A percentile compares a stretch with the other conserved stretches of the same genome.
These are phyloP conservation scores for Baronia brevicornis DNA, from an alignment of 2,888 invertebrate genomes.

Conservation along the genomic window DNA sequence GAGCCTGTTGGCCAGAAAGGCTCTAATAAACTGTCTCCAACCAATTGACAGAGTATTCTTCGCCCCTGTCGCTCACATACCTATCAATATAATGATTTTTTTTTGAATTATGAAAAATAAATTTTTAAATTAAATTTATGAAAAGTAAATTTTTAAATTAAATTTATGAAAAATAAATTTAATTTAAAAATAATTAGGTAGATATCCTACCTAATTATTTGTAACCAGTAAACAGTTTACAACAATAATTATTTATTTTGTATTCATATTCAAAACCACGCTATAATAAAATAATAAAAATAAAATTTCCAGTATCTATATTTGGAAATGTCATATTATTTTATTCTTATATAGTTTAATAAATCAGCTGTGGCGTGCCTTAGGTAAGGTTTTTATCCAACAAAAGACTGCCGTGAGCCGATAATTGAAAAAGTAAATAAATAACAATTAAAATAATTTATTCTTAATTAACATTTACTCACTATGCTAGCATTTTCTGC, in stretches of 20 bases:
- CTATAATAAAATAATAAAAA: no score
- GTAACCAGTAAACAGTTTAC: no score
- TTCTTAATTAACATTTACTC: constrained; percentile 37
- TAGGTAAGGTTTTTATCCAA: no score
- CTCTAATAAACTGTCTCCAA: constrained; percentile 97
- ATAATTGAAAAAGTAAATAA: no score
- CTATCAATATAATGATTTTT: constrained; percentile 22
- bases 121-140: constrained; percentile 34
- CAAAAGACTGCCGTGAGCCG: no score
- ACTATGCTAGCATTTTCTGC: constrained; percentile 96
- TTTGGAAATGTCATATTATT: no score
- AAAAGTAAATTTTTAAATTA: background rate
- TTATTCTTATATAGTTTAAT: no score
- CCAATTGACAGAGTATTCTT: constrained; percentile 89
- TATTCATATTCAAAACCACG: no score
- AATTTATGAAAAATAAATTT: constrained; percentile 30
- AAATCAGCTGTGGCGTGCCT: background rate
- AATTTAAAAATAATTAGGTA: no score
- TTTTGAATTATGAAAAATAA: background rate
- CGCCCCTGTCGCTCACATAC: constrained; percentile 78
- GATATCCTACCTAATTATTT: no score
- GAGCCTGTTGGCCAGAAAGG: constrained; percentile 99
- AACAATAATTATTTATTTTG: no score
- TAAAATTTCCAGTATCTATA: no score
- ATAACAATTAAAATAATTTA: background rate